Percentiles rank a stretch among this genome's conserved stretches.
Evolutionary conservation across 1,140 invertebrate genomes (phyloP).

Genomic region (Vanessa tameamea): DNA sequence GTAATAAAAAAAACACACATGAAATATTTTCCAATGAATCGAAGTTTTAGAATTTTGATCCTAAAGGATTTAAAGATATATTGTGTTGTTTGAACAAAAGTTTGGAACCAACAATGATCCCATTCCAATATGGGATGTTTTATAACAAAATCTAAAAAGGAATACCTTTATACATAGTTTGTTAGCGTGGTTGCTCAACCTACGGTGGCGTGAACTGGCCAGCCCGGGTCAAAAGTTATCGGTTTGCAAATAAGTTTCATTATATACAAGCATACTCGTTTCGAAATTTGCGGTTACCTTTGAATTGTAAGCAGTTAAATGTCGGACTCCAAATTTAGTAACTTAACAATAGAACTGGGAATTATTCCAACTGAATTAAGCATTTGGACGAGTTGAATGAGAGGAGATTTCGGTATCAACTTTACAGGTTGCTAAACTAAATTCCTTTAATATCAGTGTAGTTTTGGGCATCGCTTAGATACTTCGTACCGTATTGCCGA

Average conservation of each 20-base stretch:
- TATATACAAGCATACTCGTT: conserved; percentile 68
- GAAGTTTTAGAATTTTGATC: conserved; percentile 3
- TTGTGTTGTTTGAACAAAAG: conserved; percentile 37
- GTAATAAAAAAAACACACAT: neutral
- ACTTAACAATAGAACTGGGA: conserved; percentile 76
- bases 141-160: conserved; percentile 40
- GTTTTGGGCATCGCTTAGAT: conserved; percentile 39
- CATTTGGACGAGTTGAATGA: conserved; percentile 70
- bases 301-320: conserved; percentile 77
- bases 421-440: conserved; percentile 60
- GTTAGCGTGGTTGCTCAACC: conserved; percentile 45
- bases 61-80: conserved; percentile 32
- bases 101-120: conserved; percentile 38
- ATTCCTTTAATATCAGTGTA: conserved; percentile 47
- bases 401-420: conserved; percentile 69
- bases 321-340: conserved; percentile 72
- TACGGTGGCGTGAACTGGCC: conserved; percentile 52
- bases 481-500: conserved; percentile 24
- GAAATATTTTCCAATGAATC: neutral
- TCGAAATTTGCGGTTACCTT: conserved; percentile 76
- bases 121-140: conserved; percentile 35
- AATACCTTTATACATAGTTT: conserved; percentile 65
- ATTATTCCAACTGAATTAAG: conserved; percentile 77
- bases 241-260: conserved; percentile 75
- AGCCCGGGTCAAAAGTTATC: conserved; percentile 70